Evolutionary conservation across 2,797 vertebrate genomes (phyloP).

Genomic region (Nyctalus aviator): DNA sequence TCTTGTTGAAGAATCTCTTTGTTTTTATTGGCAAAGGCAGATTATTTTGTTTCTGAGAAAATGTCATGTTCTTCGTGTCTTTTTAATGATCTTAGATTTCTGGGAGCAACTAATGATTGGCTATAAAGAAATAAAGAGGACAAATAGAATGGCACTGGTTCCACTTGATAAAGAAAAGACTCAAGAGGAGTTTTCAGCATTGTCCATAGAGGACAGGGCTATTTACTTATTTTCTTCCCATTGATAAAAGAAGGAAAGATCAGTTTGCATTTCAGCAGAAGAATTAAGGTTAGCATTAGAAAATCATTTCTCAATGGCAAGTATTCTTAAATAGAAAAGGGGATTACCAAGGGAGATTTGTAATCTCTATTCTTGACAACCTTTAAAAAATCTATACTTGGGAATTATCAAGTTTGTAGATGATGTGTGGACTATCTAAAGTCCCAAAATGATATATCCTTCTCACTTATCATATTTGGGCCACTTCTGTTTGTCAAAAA

Average conservation of each 20-base stretch:
- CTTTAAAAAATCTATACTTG: constrained; percentile 41
- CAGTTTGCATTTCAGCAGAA: constrained; percentile 47
- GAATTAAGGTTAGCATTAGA: constrained; percentile 55
- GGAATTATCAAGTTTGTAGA: constrained; percentile 58
- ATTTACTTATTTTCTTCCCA: constrained; percentile 56
- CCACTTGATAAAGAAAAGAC: background rate
- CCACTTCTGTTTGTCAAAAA: constrained; percentile 54
- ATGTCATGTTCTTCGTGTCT: background rate
- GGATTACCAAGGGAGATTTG: constrained; percentile 41
- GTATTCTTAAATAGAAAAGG: constrained; percentile 62
- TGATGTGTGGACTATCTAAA: constrained; percentile 38
- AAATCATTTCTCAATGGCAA: constrained; percentile 68
- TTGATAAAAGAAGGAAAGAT: constrained; percentile 53
- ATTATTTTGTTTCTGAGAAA: constrained; percentile 45
- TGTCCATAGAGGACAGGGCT: background rate
- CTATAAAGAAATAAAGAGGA: constrained; percentile 28
- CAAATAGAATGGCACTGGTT: background rate
- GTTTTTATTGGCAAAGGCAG: constrained; percentile 12
- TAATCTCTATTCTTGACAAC: constrained; percentile 37
- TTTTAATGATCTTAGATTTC: constrained; percentile 40
- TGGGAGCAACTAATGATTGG: constrained; percentile 11
- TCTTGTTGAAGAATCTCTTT: background rate
- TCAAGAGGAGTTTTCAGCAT: constrained; percentile 51
- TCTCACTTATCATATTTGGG: constrained; percentile 2
- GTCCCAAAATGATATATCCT: constrained; percentile 1